phyloP scores from a whole-genome alignment of 2,888 invertebrate genomes.

The Drosophila lutescens region DNA sequence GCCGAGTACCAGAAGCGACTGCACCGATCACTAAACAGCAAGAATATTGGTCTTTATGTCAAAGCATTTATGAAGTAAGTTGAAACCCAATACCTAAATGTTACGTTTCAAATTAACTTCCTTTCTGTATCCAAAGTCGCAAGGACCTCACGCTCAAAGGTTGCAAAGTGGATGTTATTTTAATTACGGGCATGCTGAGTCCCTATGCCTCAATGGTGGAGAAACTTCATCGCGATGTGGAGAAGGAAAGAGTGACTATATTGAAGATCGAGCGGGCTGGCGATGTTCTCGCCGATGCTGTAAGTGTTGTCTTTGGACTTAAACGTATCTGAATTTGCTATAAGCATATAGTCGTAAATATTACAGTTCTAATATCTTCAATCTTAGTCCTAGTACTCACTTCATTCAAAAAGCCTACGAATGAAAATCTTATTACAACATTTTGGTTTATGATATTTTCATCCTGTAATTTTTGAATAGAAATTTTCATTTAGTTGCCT shows the following conservation, averaged over 20 bases:
- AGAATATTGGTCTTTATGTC: conserved; percentile 92
- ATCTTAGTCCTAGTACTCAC: no score
- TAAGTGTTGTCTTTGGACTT: conserved; percentile 83
- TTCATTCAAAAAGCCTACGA: no score
- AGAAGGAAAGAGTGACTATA: conserved; percentile 92
- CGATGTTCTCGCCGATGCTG: conserved; percentile 94
- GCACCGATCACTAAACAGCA: conserved; percentile 90
- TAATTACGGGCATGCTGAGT: conserved; percentile 91
- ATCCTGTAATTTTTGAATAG: no score
- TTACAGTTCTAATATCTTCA: no score
- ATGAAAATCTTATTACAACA: no score
- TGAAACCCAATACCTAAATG: no score
- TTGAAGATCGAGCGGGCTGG: conserved; percentile 93
- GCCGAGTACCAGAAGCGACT: conserved; percentile 91
- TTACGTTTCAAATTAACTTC: neutral
- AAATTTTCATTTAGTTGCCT: no score
- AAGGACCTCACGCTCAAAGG: conserved; percentile 89
- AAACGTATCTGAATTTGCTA: no score
- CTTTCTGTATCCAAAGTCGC: conserved; percentile 85
- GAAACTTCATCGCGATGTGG: conserved; percentile 90
- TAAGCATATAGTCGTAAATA: no score
- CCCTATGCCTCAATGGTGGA: conserved; percentile 92
- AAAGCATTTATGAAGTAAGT: conserved; percentile 93
- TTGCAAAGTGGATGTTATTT: conserved; percentile 90
- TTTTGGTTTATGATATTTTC: no score